Evolutionary conservation across 2,888 invertebrate genomes (phyloP), one percentile per base, ranked within the genome.

Genomic region (Drosophila dives): DNA sequence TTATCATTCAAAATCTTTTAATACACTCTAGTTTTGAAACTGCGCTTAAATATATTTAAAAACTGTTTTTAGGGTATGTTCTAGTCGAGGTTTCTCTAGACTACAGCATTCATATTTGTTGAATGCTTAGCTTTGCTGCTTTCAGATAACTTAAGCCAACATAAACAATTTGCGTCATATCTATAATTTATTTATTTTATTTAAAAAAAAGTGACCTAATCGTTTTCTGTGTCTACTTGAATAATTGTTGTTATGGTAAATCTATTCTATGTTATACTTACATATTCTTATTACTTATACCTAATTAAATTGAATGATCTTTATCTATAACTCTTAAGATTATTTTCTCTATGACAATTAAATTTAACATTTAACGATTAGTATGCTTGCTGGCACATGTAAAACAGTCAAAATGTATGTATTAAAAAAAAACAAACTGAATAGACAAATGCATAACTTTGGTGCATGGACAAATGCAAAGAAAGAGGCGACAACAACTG

Each of bases 381-480:
- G 79, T 77, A 67, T 8, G 45, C 15, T 38, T 55, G 59, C 29
- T 26, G 51, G 55, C 62, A 79, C 12, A 56, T 74, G 61, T 70
- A 61, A 51, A 55, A 77, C 64, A 73, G 51, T 69, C 66, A 63
- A 72, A 26, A 61, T 62, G 65, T 58, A 58, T 54, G 36, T 64
- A 34, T 58, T 64, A 36, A 45, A 56, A 42, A 36, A 36, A 59
- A 54, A 77, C 55, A 17, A 58, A 60, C 45, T 34, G 29, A 56
- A 62, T 77, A 64, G 38, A 65, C 54, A 67, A 72, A 45, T 68
- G 64, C 64, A 51, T 62, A 77, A 77, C 23, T 45, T 45, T 45
- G 23, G 45, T 45, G 45, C 79, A 64, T 53, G 61, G 40, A 72
- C 75, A 79, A 79, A 75, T 80, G 78, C 72, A 55, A 20, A 64